Base-by-base conservation (phyloP, 2,888 invertebrate genomes). In the Flexamia atlantica region DNA sequence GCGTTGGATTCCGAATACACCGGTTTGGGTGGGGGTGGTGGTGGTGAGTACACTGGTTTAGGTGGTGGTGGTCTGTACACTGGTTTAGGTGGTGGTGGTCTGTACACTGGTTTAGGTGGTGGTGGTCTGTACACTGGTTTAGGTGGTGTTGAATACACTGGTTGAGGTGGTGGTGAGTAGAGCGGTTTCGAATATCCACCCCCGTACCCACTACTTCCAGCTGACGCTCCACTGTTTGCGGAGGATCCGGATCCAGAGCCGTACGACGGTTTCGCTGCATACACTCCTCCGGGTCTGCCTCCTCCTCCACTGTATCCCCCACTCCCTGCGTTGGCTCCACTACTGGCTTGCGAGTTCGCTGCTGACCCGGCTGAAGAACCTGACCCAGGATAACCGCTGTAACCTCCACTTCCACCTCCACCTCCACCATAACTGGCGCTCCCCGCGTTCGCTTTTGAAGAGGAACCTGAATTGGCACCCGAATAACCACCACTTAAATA, bases 401-500 rank as follows among this genome's bases (percentile, higher is more conserved):
- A 10, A 14, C 79, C 32, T 20, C n/a, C n/a, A n/a, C n/a, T n/a
- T n/a, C n/a, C n/a, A n/a, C n/a, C n/a, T n/a, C n/a, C n/a, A n/a
- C n/a, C n/a, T n/a, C n/a, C n/a, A n/a, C n/a, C n/a, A n/a, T n/a
- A n/a, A n/a, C n/a, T n/a, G n/a, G 50, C 80, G 25, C 64, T 64
- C 14, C 64, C 64, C 1, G 64, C 64, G 17, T 64, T 64, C 30
- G 64, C 64, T 28, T 64, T 64, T 14, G 64, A 25, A 9, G 64
- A 25, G 4, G 64, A 64, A 14, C 12, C 64, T 28, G 64, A 64
- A 4, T 30, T 30, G 28, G 64, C 25, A 28, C 64, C 64, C 14
- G 64, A 30, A 64, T 64, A 64, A 30, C 64, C 64, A 64, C 64
- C 64, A 64, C 64, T 64, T 30, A 64, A 17, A 64, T 64, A 30